Evolutionary conservation across 2,797 vertebrate genomes (phyloP), one percentile per base, ranked within the genome.

Genomic region (Takifugu rubripes): DNA sequence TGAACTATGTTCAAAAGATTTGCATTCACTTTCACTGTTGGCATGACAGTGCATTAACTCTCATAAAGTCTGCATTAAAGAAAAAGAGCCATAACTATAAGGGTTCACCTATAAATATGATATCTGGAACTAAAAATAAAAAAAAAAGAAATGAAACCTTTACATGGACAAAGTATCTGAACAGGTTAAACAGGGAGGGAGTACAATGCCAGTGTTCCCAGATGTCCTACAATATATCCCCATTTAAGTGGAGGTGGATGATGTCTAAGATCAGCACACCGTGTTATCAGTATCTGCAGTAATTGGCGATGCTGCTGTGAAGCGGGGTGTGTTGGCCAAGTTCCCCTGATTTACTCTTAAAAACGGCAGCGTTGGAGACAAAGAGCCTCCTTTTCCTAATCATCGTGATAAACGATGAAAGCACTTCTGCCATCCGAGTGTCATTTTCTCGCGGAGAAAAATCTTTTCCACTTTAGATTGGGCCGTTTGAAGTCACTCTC

Each of bases 401-500:
- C 84, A 86, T 82, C 68, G 49, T 65, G 73, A 82, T 85, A 82
- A 87, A 87, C 75, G 66, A 87, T 87, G 68, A 86, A 88, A 88
- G 86, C 71, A 61, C 68, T 56, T 71, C 79, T 69, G 61, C 62
- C 59, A 75, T 84, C 64, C 56, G 53, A 82, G 78, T 84, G 86
- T 86, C 87, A 82, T 83, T 89, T 82, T 83, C 80, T 81, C 66
- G 33, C 46, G 59, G 56, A 87, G 64, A 56, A 25, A 74, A 77
- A 74, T 77, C 61, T 75, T 83, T 74, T 78, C 77, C 84, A 82
- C 80, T 83, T 78, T 83, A 82, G 75, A 87, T 81, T 88, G 70
- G 79, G 75, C 45, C 66, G 81, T 91, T 90, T 90, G 86, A 90
- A 90, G 88, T 85, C 82, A 54, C 77, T 89, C 81, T 85, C 83